Percentiles rank a stretch among this genome's conserved stretches.
phyloP scores from a whole-genome alignment of 2,888 invertebrate species.

The Leptinotarsa haldemani region DNA sequence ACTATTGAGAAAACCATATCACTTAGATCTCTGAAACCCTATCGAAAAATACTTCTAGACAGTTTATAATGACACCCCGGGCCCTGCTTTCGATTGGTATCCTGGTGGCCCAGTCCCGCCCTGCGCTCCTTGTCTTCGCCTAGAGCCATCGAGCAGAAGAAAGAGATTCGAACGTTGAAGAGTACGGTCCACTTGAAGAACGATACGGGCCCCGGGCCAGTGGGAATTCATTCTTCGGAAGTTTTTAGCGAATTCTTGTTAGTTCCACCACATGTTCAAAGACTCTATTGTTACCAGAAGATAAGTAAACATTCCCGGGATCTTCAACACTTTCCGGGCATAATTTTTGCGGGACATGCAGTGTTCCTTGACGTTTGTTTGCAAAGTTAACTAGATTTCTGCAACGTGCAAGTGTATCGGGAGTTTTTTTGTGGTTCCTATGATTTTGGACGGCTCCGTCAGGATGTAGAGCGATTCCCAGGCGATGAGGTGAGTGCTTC shows the following conservation, averaged over 20 bases:
- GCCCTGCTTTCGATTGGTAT: too few species aligned
- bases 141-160: slow-evolving; percentile 16
- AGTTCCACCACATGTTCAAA: background rate
- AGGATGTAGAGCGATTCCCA: background rate
- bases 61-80: too few species aligned
- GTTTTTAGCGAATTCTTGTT: slow-evolving; percentile 5
- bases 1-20: too few species aligned
- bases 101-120: background rate
- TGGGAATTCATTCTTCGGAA: background rate
- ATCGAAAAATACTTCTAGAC: too few species aligned
- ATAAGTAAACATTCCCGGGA: background rate
- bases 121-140: slow-evolving; percentile 3
- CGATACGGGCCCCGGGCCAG: slow-evolving; percentile 9
- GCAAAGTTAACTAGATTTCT: slow-evolving; percentile 9
- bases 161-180: slow-evolving; percentile 13
- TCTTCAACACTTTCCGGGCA: background rate
- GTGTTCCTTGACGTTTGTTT: slow-evolving; percentile 5
- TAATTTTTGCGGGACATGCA: slow-evolving; percentile 9
- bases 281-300: background rate
- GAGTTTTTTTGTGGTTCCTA: background rate
- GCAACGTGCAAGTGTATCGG: slow-evolving; percentile 11
- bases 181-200: slow-evolving; percentile 15
- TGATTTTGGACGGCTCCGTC: background rate
- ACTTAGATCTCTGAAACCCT: too few species aligned
- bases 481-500: background rate